phyloP scores from a whole-genome alignment of 2,797 vertebrate genomes.

The Sardinella longiceps region DNA sequence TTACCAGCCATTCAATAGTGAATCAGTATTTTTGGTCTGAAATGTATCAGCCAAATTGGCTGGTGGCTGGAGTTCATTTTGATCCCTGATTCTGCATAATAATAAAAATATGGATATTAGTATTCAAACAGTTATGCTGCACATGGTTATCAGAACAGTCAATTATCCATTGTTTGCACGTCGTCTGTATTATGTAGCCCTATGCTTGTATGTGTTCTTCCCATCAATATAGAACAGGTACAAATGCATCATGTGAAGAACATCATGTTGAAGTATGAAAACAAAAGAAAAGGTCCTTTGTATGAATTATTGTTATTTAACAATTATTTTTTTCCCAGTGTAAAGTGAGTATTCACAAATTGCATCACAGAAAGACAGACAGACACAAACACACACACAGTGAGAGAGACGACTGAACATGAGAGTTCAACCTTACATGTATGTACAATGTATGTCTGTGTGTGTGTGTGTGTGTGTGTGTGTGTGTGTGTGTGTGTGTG shows the following conservation, averaged over 20 bases:
- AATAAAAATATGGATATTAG: not conserved
- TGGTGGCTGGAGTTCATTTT: no score
- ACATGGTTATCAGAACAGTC: not conserved
- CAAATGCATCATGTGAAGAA: not conserved
- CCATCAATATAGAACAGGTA: not conserved
- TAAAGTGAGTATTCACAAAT: slow-evolving; percentile 3
- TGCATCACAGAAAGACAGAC: not conserved
- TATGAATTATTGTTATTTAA: not conserved
- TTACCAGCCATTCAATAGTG: no score
- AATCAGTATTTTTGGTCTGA: no score
- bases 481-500: slow-evolving; percentile 19
- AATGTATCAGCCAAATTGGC: no score
- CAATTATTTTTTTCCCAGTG: slow-evolving; percentile 48
- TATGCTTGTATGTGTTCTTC: not conserved
- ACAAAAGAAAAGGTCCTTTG: no score
- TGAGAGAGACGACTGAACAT: slow-evolving; percentile 14
- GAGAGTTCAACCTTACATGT: not conserved
- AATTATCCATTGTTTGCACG: not conserved
- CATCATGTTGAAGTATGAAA: not conserved
- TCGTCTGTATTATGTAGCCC: not conserved
- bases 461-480: slow-evolving; percentile 32
- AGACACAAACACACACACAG: slow-evolving; percentile 14
- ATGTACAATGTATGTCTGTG: slow-evolving; percentile 23
- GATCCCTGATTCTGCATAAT: no score
- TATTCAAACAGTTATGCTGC: not conserved